Evolutionary conservation across 2,797 vertebrate species (phyloP).

Genomic region (Gymnoscopelus microlampas): DNA sequence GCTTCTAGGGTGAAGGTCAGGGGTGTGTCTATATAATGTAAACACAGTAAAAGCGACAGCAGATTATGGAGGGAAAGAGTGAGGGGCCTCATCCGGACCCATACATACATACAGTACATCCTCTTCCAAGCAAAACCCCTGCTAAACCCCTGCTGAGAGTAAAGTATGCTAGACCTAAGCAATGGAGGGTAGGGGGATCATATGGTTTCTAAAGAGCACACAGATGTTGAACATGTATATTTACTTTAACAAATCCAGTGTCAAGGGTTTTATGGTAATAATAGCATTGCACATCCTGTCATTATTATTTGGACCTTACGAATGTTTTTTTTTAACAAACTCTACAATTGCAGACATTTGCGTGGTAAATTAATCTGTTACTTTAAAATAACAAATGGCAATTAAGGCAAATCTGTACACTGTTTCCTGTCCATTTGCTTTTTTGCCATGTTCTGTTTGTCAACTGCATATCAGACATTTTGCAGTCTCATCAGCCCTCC

Average conservation of each 20-base stretch:
- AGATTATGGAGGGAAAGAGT: conserved; percentile 44
- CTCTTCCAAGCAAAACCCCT: conserved; percentile 43
- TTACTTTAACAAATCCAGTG: neutral
- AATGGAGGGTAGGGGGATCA: conserved; percentile 3
- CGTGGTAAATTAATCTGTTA: neutral
- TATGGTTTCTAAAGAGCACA: conserved; percentile 6
- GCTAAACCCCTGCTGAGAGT: conserved; percentile 16
- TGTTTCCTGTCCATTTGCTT: neutral
- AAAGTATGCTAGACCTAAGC: conserved; percentile 27
- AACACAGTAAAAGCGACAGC: conserved; percentile 69
- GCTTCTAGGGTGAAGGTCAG: conserved; percentile 64
- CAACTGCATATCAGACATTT: conserved; percentile 32
- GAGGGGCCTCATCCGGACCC: conserved; percentile 59
- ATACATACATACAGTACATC: conserved; percentile 30
- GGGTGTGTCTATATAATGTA: conserved; percentile 73
- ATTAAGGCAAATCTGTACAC: neutral
- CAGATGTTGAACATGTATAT: neutral
- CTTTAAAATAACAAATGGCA: neutral
- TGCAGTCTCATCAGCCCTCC: conserved; percentile 27
- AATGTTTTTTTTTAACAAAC: too few relatives aligned
- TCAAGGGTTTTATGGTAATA: neutral
- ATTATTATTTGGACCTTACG: neutral
- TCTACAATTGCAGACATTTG: neutral
- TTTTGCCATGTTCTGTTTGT: conserved; percentile 11
- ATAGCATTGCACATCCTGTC: neutral